Evolutionary conservation across 2,113 vertebrate species (phyloP), one percentile per base, ranked within the genome.

Genomic region (Rostratula benghalensis): DNA sequence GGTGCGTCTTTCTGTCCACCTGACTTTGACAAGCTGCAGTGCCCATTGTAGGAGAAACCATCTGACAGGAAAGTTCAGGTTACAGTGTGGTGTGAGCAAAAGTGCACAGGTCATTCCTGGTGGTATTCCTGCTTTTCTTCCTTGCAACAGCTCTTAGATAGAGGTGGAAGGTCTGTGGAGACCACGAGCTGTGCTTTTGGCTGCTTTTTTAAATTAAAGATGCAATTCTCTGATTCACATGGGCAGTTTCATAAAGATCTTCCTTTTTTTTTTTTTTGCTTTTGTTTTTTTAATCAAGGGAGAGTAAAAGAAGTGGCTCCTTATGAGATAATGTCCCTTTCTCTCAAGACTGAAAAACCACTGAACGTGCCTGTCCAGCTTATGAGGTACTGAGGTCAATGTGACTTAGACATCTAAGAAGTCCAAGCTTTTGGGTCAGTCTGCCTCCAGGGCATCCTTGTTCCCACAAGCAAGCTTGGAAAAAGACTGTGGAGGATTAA

Each of bases 1-100:
- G 23, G 2, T 21, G 27, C 7, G 4, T 0, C 0, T 14, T 25
- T 59, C 56, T 28, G 1, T 30, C 45, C 41, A 17, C 57, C 39
- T 0, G 3, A 71, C 57, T 78, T 68, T 46, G 46, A 31, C 75
- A 54, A 69, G 41, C 33, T 15, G 76, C 60, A 43, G 60, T 10
- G 28, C 41, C 83, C 89, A 54, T 0, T 0, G 0, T 63, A 65
- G 68, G 59, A 95, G 54, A 92, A 90, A 70, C 50, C 43, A 61
- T 37, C 45, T 70, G 59, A 67, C 27, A 67, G 59, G 25, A 45
- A 88, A 94, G 45, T 74, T 93, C 53, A 70, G n/a, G 57, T 86
- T 86, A 83, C 56, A 37, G 27, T 25, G 39, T 21, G 30, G 39
- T 75, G 64, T 60, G 17, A 87, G 24, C 53, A 75, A 70, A 75